Evolutionary conservation across 2,797 vertebrate species (phyloP).

Genomic region (Phalanger gymnotis): DNA sequence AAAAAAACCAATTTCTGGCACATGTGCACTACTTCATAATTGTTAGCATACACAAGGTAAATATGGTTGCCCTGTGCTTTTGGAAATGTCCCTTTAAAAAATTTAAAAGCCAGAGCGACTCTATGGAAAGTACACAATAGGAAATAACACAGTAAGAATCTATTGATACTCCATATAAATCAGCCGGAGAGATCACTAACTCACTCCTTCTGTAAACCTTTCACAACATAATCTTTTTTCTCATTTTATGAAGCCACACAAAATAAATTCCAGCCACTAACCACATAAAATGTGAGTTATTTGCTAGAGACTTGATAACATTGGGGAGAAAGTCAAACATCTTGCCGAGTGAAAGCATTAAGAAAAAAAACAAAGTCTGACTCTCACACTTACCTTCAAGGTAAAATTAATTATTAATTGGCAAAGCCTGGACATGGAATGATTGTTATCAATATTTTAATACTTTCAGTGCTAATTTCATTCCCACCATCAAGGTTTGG

Average conservation of each 20-base stretch:
- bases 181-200: conserved; percentile 13
- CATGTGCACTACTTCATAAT: neutral
- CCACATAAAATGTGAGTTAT: conserved; percentile 72
- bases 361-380: conserved; percentile 85
- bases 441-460: conserved; percentile 97
- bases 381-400: conserved; percentile 91
- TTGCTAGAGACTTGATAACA: conserved; percentile 76
- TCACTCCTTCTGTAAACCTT: neutral
- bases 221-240: conserved; percentile 46
- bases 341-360: conserved; percentile 84
- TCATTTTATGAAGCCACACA: conserved; percentile 63
- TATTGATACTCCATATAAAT: neutral
- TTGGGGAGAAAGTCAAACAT: conserved; percentile 80
- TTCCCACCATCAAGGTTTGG: conserved; percentile 84
- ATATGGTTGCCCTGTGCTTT: neutral
- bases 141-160: neutral
- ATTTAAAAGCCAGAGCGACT: conserved; percentile 31
- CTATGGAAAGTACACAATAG: neutral
- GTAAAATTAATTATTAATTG: conserved; percentile 96
- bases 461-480: conserved; percentile 92
- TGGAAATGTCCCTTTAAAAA: neutral
- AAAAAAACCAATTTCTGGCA: conserved; percentile 18
- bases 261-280: conserved; percentile 74
- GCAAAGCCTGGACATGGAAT: conserved; percentile 89
- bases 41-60: neutral